Base-by-base conservation (phyloP, 2,888 invertebrate genomes). In the Liodrosophila aerea region DNA sequence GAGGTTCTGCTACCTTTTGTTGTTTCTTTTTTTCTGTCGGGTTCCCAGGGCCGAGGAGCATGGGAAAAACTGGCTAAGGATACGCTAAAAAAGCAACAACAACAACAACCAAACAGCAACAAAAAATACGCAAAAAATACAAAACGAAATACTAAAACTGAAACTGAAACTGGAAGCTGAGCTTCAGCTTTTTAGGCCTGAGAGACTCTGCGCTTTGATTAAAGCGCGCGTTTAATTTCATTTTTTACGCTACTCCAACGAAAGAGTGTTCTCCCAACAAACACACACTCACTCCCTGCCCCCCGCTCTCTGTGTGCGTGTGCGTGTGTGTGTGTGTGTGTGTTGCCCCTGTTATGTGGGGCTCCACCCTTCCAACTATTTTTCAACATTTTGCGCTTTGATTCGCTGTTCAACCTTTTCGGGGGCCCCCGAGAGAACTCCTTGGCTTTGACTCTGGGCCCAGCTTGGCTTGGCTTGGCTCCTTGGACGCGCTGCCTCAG, bases 191-290 rank as follows among this genome's bases (percentile, higher is more conserved):
- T 58, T 46, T 70, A 45, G 60, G 56, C 44, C 52, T 15, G 44
- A 22, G 39, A 36, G 56, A 31, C 59, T 22, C 22, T 62, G 61
- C 63, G 71, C 64, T 74, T 84, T 85, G 78, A 84, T 83, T 83
- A 85, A 84, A 85, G 86, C 81, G 86, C 86, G 76, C 82, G 85
- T 81, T 82, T 84, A 84, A 82, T 82, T 85, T 85, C 81, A 85
- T 85, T 85, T 85, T 85, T 82, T 85, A 85, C 81, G 85, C 85
- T 83, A 83, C 85, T 85, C 78, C 64, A 31, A 46, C 33, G 5
- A 11, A 33, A 27, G 34, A 51, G 51, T 34, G 18, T 34, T 44
- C 11, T 31, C 18, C 50, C 16, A 11, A 9, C 41, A 9, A 7
- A 18, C 39, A 41, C 22, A 34, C 46, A 49, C 34, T 51, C 39